Evolutionary conservation across 2,797 vertebrate species (phyloP).

Genomic region (Thamnophis elegans): DNA sequence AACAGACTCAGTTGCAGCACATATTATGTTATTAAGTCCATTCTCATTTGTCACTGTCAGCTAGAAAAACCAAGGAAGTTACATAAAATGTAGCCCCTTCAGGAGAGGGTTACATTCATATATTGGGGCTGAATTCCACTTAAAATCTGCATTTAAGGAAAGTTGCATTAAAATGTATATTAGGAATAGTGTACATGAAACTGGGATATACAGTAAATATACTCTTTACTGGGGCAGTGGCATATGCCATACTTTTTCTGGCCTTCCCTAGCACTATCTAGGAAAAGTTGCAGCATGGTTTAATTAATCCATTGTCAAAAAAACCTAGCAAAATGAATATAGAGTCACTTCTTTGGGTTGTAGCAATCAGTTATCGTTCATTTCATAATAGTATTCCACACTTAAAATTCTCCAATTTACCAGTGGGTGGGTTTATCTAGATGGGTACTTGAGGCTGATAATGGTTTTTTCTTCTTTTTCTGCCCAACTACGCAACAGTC

Average conservation of each 20-base stretch:
- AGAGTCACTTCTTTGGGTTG: background rate
- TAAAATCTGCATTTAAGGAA: background rate
- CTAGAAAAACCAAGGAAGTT: background rate
- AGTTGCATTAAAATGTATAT: background rate
- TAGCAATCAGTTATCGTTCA: background rate
- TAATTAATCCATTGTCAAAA: background rate
- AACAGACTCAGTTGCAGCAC: background rate
- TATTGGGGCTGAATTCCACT: background rate
- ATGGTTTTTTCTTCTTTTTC: background rate
- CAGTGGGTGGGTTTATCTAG: background rate
- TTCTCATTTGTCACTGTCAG: background rate
- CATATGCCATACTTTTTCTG: background rate
- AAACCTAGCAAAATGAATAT: background rate
- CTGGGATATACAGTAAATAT: background rate
- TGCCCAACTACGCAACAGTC: background rate
- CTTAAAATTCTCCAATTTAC: background rate
- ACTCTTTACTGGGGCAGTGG: background rate
- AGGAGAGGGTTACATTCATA: background rate
- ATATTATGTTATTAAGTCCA: background rate
- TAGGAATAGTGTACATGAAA: background rate
- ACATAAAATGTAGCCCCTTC: background rate
- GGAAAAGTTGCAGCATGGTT: background rate
- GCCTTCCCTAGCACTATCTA: background rate
- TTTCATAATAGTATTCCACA: background rate
- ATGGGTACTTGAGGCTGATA: background rate